Conservation (phyloP, 2,113 vertebrate genomes). For the Xenopus borealis region DNA sequence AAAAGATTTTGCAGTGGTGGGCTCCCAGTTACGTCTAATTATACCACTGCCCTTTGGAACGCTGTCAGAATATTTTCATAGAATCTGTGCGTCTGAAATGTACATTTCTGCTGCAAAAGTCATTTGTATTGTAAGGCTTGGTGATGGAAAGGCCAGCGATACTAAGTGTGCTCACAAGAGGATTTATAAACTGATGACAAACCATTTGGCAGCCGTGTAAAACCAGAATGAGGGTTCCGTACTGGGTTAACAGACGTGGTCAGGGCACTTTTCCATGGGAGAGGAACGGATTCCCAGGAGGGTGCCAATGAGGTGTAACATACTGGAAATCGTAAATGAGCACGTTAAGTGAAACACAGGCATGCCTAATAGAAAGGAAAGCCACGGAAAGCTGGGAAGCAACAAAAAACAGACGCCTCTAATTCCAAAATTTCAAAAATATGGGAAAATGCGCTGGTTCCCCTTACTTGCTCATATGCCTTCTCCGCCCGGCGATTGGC, state of each 20-base stretch:
- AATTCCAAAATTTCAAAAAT: not conserved
- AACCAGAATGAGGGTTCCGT: not conserved
- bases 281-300: not conserved
- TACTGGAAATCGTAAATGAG: not conserved
- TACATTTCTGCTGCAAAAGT: too few species aligned
- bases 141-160: not conserved
- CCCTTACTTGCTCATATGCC: slow-evolving; percentile 85
- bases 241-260: not conserved
- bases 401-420: not conserved
- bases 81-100: too few species aligned
- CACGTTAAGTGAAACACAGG: not conserved
- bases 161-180: not conserved
- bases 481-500: slow-evolving; percentile 86
- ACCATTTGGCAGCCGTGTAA: not conserved
- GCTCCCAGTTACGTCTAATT: too few species aligned
- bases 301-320: not conserved
- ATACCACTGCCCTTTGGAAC: too few species aligned
- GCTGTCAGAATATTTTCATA: too few species aligned
- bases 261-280: slow-evolving; percentile 16
- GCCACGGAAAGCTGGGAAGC: too few species aligned
- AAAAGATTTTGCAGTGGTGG: too few species aligned
- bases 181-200: slow-evolving; percentile 16
- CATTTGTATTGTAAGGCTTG: not conserved
- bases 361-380: not conserved
- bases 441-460: not conserved